These are phyloP conservation scores for Ara ararauna DNA, from an alignment of 2,797 vertebrate species.

Conservation along the genomic window DNA sequence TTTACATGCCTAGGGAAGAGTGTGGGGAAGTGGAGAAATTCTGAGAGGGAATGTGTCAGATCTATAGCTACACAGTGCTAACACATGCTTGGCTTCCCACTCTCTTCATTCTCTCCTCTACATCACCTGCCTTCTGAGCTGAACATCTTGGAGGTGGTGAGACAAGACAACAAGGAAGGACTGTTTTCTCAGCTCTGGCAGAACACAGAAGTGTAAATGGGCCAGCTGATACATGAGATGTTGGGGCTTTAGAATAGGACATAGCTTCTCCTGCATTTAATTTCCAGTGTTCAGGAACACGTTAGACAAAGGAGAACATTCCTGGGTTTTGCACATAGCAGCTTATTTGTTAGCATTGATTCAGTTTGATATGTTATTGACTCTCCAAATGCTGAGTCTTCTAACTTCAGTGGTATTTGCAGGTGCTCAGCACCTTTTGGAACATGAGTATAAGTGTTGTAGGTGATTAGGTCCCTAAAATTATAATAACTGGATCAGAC, in stretches of 20 bases:
- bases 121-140: conserved; percentile 33
- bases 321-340: background rate
- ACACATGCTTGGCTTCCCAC: conserved; percentile 42
- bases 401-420: background rate
- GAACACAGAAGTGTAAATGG: conserved; percentile 6
- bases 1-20: background rate
- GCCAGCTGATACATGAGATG: background rate
- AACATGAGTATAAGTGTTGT: background rate
- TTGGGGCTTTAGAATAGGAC: background rate
- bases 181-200: background rate
- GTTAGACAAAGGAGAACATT: background rate
- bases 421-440: background rate
- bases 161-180: background rate
- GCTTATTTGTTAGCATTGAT: background rate
- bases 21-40: conserved; percentile 22
- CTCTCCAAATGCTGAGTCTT: background rate
- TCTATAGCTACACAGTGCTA: background rate
- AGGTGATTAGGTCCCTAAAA: background rate
- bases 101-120: conserved; percentile 25
- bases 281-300: background rate
- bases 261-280: background rate
- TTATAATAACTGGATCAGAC: background rate
- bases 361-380: background rate
- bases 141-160: conserved; percentile 33
- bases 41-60: background rate